A percentile compares a stretch with the other conserved stretches of the same genome.
These are phyloP conservation scores for Chaenogobius annularis DNA, from an alignment of 2,113 vertebrate genomes.

Conservation along the genomic window DNA sequence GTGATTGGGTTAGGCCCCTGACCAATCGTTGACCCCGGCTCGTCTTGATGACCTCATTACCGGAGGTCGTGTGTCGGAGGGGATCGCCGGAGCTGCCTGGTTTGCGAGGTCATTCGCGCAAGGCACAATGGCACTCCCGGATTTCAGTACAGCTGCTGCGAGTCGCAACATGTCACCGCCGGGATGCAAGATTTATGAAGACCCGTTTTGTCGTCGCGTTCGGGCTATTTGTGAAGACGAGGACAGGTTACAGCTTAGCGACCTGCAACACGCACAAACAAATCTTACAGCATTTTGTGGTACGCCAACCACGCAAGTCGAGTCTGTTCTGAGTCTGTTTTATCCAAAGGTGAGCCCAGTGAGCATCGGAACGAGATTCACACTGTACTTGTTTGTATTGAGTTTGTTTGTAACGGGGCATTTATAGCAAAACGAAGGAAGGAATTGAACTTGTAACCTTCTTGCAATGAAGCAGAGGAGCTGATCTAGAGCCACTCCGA, in stretches of 20 bases:
- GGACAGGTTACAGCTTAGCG: not conserved
- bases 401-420: too few relatives aligned
- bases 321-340: too few relatives aligned
- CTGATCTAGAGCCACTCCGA: too few relatives aligned
- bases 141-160: not conserved
- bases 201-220: not conserved
- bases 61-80: not conserved
- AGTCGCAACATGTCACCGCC: not conserved
- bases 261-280: not conserved
- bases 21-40: conserved; percentile 18
- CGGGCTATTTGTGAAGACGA: not conserved
- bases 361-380: too few relatives aligned
- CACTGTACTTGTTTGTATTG: too few relatives aligned
- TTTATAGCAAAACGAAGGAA: too few relatives aligned
- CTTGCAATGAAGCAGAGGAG: too few relatives aligned
- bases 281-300: not conserved
- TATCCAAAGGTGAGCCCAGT: too few relatives aligned
- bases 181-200: not conserved
- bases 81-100: not conserved
- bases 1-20: conserved; percentile 9
- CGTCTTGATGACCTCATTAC: not conserved
- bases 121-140: conserved; percentile 6
- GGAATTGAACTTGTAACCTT: too few relatives aligned
- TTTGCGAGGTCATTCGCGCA: not conserved
- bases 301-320: too few relatives aligned